Conservation (phyloP, 92 coral and sea anemone species). For the Umimayanthus kanabou region DNA sequence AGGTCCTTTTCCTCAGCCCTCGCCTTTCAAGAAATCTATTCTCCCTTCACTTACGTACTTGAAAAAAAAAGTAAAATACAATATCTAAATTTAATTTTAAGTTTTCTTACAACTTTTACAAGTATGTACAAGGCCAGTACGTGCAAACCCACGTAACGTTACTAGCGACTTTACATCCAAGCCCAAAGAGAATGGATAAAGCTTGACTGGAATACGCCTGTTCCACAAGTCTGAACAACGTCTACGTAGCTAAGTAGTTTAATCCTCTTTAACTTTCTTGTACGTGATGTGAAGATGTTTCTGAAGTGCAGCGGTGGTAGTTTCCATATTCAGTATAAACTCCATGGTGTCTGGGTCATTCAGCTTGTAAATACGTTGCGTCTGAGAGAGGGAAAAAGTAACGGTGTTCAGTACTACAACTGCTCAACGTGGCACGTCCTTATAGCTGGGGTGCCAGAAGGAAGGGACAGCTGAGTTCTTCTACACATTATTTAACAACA, state of each 20-base stretch:
- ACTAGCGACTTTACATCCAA: neutral
- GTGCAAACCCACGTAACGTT: neutral
- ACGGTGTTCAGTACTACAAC: neutral
- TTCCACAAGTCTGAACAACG: neutral
- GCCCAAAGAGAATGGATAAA: neutral
- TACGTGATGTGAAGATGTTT: constrained; percentile 92
- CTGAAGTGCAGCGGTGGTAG: constrained; percentile 59
- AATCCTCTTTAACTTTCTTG: constrained; percentile 64
- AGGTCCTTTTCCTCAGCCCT: no score
- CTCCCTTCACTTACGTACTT: no score
- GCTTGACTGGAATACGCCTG: neutral
- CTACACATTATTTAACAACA: no score
- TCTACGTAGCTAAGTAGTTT: no score
- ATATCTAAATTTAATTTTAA: no score
- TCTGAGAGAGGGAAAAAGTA: constrained; percentile 41
- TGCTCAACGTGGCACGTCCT: neutral
- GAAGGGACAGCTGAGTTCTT: no score
- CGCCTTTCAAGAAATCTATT: no score
- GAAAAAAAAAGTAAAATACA: no score
- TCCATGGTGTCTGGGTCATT: constrained; percentile 83
- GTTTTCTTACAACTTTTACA: no score
- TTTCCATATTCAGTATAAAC: constrained; percentile 79
- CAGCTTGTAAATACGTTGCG: constrained; percentile 74
- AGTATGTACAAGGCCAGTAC: no score
- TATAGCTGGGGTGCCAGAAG: neutral